Conservation (phyloP, 1,140 invertebrate species). For the Phortica variegata region DNA sequence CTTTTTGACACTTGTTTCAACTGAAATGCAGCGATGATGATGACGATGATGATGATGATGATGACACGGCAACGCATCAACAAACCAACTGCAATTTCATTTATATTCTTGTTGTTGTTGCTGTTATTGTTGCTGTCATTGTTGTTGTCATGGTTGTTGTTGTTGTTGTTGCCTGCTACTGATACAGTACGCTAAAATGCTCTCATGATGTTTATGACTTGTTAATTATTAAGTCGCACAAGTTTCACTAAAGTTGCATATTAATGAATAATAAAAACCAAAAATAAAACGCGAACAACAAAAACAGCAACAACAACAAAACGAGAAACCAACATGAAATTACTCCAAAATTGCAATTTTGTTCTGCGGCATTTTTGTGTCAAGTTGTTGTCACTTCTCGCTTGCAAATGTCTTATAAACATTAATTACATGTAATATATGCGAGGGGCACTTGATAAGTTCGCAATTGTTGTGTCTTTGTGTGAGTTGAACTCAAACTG, state of each 20-base stretch:
- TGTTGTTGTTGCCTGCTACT: background rate
- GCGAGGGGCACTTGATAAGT: too few species aligned
- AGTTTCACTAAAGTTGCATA: constrained; percentile 1
- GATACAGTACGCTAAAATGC: background rate
- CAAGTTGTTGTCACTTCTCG: constrained; percentile 3
- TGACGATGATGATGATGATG: background rate
- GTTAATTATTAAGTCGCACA: background rate
- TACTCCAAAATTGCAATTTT: background rate
- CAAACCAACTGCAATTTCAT: too few species aligned
- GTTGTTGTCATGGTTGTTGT: too few species aligned
- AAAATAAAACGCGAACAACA: background rate
- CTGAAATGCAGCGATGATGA: background rate
- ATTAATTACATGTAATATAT: too few species aligned
- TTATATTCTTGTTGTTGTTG: too few species aligned
- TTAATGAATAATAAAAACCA: too few species aligned
- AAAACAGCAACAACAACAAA: background rate
- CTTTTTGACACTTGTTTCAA: background rate
- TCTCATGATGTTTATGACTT: constrained; percentile 1
- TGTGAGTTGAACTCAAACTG: too few species aligned
- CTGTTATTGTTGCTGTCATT: too few species aligned
- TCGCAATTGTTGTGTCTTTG: too few species aligned
- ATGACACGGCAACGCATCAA: too few species aligned
- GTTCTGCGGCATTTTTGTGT: constrained; percentile 1
- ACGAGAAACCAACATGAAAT: background rate
- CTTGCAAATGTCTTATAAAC: too few species aligned